Evolutionary conservation across 2,797 vertebrate genomes (phyloP).

Genomic region (Salarias fasciatus): DNA sequence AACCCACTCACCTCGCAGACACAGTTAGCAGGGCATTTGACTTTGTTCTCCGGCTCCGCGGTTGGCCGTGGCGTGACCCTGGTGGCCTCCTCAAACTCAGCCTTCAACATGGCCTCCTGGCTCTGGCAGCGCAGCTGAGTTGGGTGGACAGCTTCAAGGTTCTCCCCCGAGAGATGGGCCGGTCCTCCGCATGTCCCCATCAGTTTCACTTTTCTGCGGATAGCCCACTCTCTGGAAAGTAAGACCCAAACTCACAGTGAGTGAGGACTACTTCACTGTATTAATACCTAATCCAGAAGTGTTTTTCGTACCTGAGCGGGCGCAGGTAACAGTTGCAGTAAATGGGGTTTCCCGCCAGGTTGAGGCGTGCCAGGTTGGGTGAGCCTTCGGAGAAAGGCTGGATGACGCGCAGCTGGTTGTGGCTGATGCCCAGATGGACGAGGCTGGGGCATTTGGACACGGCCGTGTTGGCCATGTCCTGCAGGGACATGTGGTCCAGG

Average conservation of each 20-base stretch:
- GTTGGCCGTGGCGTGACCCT: conserved; percentile 37
- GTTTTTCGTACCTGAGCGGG: conserved; percentile 76
- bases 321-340: conserved; percentile 90
- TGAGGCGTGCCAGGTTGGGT: conserved; percentile 80
- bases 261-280: too few species aligned
- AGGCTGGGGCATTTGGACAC: conserved; percentile 85
- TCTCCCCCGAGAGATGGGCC: conserved; percentile 82
- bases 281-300: too few species aligned
- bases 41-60: conserved; percentile 47
- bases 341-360: conserved; percentile 88
- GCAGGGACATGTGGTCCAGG: conserved; percentile 90
- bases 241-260: background rate
- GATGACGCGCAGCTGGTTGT: conserved; percentile 89
- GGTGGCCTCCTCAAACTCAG: conserved; percentile 75
- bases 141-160: conserved; percentile 83
- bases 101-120: conserved; percentile 73
- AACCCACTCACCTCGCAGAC: conserved; percentile 79
- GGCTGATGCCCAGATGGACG: conserved; percentile 86
- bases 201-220: conserved; percentile 75
- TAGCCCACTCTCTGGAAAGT: conserved; percentile 82
- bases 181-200: conserved; percentile 86
- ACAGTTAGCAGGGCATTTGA: conserved; percentile 87
- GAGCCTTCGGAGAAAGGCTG: conserved; percentile 84
- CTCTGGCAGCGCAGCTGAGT: conserved; percentile 85
- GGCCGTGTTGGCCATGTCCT: conserved; percentile 86